Percentiles rank a stretch among this genome's conserved stretches.
Conservation (phyloP, 2,797 vertebrate genomes). For the Iguana delicatissima region DNA sequence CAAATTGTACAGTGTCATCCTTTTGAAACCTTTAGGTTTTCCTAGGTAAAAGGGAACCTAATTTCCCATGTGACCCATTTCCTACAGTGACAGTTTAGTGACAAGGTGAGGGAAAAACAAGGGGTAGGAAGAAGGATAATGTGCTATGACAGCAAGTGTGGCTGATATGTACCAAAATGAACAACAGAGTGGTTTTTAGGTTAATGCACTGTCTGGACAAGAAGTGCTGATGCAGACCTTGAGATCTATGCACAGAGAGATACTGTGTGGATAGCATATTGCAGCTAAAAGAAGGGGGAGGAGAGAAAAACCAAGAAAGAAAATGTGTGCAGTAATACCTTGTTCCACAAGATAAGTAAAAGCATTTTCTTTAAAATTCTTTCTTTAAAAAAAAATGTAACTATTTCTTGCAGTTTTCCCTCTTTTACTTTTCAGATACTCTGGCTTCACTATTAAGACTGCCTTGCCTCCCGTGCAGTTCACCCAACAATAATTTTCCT, state of each 20-base stretch:
- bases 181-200: slow-evolving; percentile 51
- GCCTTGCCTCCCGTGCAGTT: not conserved
- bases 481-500: not conserved
- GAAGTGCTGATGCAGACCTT: slow-evolving; percentile 55
- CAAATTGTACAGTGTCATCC: not conserved
- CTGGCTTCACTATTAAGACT: too few relatives aligned
- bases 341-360: not conserved
- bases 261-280: slow-evolving; percentile 42
- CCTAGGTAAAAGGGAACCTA: slow-evolving; percentile 50
- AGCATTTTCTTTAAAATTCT: not conserved
- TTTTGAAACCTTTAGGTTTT: slow-evolving; percentile 11
- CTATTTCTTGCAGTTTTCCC: not conserved
- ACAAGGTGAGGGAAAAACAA: slow-evolving; percentile 43
- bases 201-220: slow-evolving; percentile 41
- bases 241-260: slow-evolving; percentile 58
- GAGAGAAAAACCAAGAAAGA: not conserved
- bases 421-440: not conserved
- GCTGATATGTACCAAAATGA: slow-evolving; percentile 60
- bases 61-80: slow-evolving; percentile 25
- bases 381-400: not conserved
- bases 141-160: slow-evolving; percentile 43
- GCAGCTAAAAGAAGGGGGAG: slow-evolving; percentile 22
- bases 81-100: slow-evolving; percentile 47
- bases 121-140: slow-evolving; percentile 41
- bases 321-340: not conserved